Base-by-base conservation (phyloP, 2,113 vertebrate species). In the Syngnathus floridae region DNA sequence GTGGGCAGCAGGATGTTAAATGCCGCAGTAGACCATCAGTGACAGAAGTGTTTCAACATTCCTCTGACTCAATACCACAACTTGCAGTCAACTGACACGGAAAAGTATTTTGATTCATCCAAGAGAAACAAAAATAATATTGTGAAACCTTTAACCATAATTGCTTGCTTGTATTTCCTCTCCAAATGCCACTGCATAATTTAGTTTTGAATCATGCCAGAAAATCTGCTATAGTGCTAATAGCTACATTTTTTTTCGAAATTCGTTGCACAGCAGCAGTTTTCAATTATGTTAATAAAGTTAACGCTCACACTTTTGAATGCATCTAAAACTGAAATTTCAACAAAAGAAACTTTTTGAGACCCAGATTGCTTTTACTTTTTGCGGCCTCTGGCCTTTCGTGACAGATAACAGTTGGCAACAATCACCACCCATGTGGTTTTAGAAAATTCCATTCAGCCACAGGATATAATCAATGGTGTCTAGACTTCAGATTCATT, bases 21-120 rank as follows among this genome's bases (percentile, higher is more conserved):
- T 76, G 67, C 64, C 62, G 62, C 70, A 73, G 73, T 62, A 22
- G 56, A 61, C 49, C 46, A 60, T 72, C 37, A 65, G 74, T 71
- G 59, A 77, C 62, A 66, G 62, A 74, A 74, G 71, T 67, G 66
- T 59, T 71, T 56, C 65, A 76, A 69, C 66, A 77, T 74, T 74
- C 71, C 63, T 69, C 60, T 77, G 63, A 70, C 59, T 73, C 64
- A 62, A 12, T 58, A 35, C 49, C 64, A 67, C 17, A 64, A 43
- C n/a, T 37, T 64, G 21, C 21, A 37, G 43, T 71, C 37, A 65
- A 38, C 55, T 62, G 37, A 65, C 56, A 26, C 54, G 56, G 64
- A 76, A 67, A 65, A 55, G 13, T 12, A 10, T 60, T 36, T 11
- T 16, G n/a, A 41, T 62, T 36, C 62, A 4, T 14, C 45, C 45